Evolutionary conservation across 2,888 invertebrate genomes (phyloP).

Genomic region (Trimorus sp.): DNA sequence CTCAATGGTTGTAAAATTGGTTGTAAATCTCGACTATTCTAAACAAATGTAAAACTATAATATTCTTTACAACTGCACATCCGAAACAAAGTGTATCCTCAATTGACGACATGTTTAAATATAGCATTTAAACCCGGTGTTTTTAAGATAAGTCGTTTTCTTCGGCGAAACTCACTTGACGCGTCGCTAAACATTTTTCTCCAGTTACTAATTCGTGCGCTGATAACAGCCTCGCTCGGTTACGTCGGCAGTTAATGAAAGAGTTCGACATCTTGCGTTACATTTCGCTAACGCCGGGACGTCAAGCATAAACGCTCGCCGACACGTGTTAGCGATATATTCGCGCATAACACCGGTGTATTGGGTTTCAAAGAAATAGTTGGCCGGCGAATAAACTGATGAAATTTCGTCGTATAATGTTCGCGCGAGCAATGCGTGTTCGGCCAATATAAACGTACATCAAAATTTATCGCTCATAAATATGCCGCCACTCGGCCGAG

Average conservation of each 20-base stretch:
- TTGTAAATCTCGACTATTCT: too few relatives aligned
- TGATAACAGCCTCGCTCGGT: slow-evolving; percentile 22
- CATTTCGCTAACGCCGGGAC: neutral
- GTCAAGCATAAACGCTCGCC: neutral
- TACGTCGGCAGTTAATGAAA: slow-evolving; percentile 21
- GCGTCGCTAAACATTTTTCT: slow-evolving; percentile 18
- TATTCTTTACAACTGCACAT: too few relatives aligned
- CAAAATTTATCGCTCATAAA: slow-evolving; percentile 31
- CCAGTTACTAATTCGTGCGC: slow-evolving; percentile 24
- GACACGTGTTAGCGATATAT: neutral
- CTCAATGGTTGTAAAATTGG: too few relatives aligned
- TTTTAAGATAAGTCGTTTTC: neutral
- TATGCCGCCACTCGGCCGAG: neutral
- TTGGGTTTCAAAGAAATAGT: neutral
- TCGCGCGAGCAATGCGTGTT: slow-evolving; percentile 13
- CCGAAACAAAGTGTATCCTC: too few relatives aligned
- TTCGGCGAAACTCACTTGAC: slow-evolving; percentile 25
- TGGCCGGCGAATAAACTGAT: slow-evolving; percentile 9
- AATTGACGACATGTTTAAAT: too few relatives aligned
- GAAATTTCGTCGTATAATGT: slow-evolving; percentile 26
- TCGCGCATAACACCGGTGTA: neutral
- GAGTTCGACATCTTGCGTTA: slow-evolving; percentile 13
- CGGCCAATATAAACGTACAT: slow-evolving; percentile 18
- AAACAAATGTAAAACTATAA: too few relatives aligned
- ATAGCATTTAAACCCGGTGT: too few relatives aligned